Evolutionary conservation across 53 echinoderm and acorn worm species (phyloP).

Genomic region (Henricia sp.): DNA sequence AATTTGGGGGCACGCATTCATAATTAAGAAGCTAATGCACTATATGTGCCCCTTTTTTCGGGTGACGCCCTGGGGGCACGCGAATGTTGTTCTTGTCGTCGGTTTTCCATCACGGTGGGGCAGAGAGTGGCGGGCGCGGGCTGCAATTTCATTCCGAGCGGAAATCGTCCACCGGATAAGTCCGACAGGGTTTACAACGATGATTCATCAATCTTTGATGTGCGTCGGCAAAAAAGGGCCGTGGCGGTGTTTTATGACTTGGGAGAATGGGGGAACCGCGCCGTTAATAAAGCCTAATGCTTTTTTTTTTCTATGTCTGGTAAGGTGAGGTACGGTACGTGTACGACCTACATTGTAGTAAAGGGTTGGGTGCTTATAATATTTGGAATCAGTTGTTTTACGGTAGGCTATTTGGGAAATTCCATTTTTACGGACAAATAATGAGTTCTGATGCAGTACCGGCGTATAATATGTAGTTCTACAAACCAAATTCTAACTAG

Average conservation of each 20-base stretch:
- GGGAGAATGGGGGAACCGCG: too few relatives aligned
- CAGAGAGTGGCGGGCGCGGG: not conserved
- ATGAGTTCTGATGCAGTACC: too few relatives aligned
- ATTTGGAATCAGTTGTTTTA: too few relatives aligned
- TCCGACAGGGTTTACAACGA: slow-evolving; percentile 33
- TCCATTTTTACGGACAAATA: too few relatives aligned
- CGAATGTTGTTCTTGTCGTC: slow-evolving; percentile 48
- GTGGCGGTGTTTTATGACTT: too few relatives aligned
- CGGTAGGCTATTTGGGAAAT: too few relatives aligned
- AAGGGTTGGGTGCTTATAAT: too few relatives aligned
- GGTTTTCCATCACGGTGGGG: not conserved
- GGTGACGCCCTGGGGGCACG: slow-evolving; percentile 6
- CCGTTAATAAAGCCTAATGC: not conserved
- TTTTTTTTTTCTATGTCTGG: not conserved
- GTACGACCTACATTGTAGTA: too few relatives aligned
- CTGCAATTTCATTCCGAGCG: slow-evolving; percentile 43
- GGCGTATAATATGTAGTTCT: too few relatives aligned
- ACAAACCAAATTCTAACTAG: too few relatives aligned
- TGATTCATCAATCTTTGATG: slow-evolving; percentile 59
- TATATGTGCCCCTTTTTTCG: not conserved
- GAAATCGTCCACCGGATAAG: slow-evolving; percentile 23
- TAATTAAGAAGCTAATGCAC: slow-evolving; percentile 1
- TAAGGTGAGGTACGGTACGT: not conserved
- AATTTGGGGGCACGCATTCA: not conserved
- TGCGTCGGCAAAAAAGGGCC: not conserved